Conservation (phyloP, 2,113 vertebrate species). For the Addax nasomaculatus region DNA sequence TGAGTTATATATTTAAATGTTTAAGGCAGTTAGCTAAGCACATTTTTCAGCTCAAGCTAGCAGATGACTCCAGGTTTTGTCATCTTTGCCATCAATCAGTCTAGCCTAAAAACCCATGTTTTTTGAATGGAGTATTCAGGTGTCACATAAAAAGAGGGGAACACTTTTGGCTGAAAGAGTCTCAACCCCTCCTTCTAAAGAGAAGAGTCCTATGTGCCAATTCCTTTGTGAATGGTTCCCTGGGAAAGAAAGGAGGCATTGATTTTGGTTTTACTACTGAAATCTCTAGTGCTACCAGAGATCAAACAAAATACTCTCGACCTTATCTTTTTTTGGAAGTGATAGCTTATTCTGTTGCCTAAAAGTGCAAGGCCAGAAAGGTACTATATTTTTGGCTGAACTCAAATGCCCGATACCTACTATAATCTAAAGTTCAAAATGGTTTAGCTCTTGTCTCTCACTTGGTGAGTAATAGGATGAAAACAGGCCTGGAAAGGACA, state of each 20-base stretch:
- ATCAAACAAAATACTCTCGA: not conserved
- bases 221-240: not conserved
- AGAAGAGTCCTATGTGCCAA: not conserved
- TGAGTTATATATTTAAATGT: constrained; percentile 67
- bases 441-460: constrained; percentile 45
- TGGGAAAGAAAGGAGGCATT: not conserved
- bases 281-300: constrained; percentile 2
- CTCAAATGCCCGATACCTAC: constrained; percentile 39
- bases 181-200: not conserved
- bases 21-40: constrained; percentile 52
- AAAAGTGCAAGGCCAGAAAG: constrained; percentile 47
- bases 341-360: constrained; percentile 66
- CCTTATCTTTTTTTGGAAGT: constrained; percentile 54
- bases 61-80: constrained; percentile 34
- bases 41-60: constrained; percentile 30
- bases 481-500: constrained; percentile 72
- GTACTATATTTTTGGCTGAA: not conserved
- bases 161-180: not conserved
- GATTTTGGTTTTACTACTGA: constrained; percentile 5
- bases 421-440: constrained; percentile 61
- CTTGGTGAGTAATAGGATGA: constrained; percentile 63
- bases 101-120: not conserved
- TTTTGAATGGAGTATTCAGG: not conserved
- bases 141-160: not conserved
- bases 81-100: constrained; percentile 38